Evolutionary conservation across 2,113 vertebrate species (phyloP).

Genomic region (Calypte anna): DNA sequence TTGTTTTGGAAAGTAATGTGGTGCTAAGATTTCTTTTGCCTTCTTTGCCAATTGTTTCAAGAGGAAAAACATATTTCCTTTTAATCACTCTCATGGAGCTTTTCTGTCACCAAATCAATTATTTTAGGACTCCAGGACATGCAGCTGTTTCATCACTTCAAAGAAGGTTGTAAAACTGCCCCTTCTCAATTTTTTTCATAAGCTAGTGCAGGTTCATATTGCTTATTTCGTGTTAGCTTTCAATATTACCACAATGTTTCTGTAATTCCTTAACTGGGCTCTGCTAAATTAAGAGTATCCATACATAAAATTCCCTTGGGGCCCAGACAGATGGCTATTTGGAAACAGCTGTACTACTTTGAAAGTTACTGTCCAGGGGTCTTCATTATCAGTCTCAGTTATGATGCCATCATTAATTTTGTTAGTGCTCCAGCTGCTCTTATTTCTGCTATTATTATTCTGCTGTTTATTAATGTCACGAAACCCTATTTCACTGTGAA

Average conservation of each 20-base stretch:
- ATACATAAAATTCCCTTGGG: neutral
- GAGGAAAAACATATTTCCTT: slow-evolving; percentile 25
- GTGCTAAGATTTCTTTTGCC: neutral
- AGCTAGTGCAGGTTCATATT: neutral
- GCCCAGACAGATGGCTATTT: slow-evolving; percentile 15
- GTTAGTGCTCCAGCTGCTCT: slow-evolving; percentile 40
- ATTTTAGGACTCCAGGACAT: neutral
- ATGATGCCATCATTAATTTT: slow-evolving; percentile 32
- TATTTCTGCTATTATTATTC: neutral
- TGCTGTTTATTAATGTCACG: neutral
- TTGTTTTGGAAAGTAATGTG: neutral
- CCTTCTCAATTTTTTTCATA: neutral
- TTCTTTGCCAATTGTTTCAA: neutral
- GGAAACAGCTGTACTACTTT: slow-evolving; percentile 25
- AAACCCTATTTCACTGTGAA: neutral
- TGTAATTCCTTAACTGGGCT: neutral
- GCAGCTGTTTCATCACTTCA: slow-evolving; percentile 1
- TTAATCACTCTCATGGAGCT: neutral
- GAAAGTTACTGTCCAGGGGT: slow-evolving; percentile 39
- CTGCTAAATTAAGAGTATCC: neutral
- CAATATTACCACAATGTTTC: neutral
- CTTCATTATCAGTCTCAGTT: slow-evolving; percentile 44
- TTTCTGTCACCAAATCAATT: neutral
- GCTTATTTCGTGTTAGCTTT: neutral
- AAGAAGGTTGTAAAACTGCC: neutral